A percentile compares a stretch with the other conserved stretches of the same genome.
phyloP scores from a whole-genome alignment of 2,113 vertebrate genomes.

The Philantomba maxwellii region DNA sequence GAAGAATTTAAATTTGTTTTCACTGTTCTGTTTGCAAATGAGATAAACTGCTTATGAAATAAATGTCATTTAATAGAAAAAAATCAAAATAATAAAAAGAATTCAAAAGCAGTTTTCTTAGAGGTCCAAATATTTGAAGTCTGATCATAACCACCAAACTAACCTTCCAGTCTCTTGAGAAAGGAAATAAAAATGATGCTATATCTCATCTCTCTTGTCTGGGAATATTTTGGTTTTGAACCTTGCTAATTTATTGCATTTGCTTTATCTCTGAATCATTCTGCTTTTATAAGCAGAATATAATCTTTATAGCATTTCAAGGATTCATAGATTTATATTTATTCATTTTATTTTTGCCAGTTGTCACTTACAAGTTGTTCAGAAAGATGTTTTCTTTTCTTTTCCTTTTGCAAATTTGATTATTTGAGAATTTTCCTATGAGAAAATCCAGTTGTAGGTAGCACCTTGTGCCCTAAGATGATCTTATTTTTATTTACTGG shows the following conservation, averaged over 20 bases:
- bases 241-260: background rate
- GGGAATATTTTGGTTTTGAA: background rate
- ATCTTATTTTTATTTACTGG: constrained; percentile 53
- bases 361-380: background rate
- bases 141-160: background rate
- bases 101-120: background rate
- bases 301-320: background rate
- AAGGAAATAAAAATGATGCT: background rate
- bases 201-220: background rate
- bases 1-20: background rate
- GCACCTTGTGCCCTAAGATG: constrained; percentile 35
- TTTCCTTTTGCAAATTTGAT: background rate
- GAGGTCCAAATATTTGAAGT: background rate
- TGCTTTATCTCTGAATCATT: background rate
- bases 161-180: background rate
- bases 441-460: constrained; percentile 42
- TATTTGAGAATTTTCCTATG: constrained; percentile 33
- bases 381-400: background rate
- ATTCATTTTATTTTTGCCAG: background rate
- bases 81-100: constrained; percentile 24
- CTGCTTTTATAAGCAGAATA: background rate
- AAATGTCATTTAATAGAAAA: background rate
- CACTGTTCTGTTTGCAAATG: background rate
- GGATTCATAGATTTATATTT: background rate
- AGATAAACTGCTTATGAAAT: background rate